Conservation (phyloP, 2,113 vertebrate species). For the Cochlearius cochlearius region DNA sequence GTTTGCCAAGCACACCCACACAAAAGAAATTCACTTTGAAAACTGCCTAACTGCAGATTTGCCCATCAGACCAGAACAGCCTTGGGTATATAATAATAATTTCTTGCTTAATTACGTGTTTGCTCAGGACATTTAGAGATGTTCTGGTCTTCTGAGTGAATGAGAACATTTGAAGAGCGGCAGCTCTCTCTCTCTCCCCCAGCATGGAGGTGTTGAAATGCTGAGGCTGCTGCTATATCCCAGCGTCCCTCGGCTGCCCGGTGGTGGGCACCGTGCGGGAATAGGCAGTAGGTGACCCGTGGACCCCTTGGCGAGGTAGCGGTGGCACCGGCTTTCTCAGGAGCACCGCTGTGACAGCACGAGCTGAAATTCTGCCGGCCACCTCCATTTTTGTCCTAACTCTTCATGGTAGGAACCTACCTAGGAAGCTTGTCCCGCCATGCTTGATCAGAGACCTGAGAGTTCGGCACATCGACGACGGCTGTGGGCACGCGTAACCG, state of each 20-base stretch:
- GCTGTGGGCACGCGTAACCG: fast-evolving
- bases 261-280: fast-evolving
- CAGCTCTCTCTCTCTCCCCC: background rate
- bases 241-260: background rate
- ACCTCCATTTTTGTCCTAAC: background rate
- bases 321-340: background rate
- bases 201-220: background rate
- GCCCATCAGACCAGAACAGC: conserved; percentile 22
- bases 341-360: background rate
- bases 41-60: conserved; percentile 23
- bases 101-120: conserved; percentile 4
- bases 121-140: conserved; percentile 18
- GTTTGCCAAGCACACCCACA: conserved; percentile 27
- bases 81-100: conserved; percentile 27
- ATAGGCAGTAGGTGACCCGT: background rate
- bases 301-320: background rate
- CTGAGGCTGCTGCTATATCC: background rate
- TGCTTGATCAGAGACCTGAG: background rate
- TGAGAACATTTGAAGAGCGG: background rate
- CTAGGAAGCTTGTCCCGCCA: background rate
- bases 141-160: conserved; percentile 16
- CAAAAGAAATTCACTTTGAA: conserved; percentile 32
- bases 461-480: background rate
- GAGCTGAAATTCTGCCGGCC: background rate
- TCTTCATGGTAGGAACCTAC: background rate